These are phyloP conservation scores for Lucilia cuprina DNA, from an alignment of 1,140 invertebrate genomes.

Conservation along the genomic window DNA sequence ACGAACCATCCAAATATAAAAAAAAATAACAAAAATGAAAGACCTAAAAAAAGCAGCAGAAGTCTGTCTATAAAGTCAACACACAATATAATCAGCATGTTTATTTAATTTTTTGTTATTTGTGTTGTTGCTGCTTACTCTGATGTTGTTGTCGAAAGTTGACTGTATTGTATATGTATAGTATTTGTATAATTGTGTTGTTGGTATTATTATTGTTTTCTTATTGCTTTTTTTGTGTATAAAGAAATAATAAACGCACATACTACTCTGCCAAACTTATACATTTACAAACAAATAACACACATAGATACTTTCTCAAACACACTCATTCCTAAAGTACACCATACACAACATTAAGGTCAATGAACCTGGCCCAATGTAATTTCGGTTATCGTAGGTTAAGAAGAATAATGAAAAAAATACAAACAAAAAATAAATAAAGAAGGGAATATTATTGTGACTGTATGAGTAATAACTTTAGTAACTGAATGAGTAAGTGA, in stretches of 20 bases:
- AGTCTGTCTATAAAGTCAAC: not conserved
- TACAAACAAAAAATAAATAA: slow-evolving; percentile 11
- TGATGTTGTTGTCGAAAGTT: not conserved
- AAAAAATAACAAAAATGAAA: not conserved
- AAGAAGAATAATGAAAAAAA: slow-evolving; percentile 5
- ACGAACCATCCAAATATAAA: not conserved
- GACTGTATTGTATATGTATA: not conserved
- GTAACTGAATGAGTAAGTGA: not conserved
- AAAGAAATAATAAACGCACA: not conserved
- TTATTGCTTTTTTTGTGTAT: not conserved
- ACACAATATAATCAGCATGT: not conserved
- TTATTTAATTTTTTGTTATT: not conserved
- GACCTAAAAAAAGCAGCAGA: not conserved
- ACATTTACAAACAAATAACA: not conserved
- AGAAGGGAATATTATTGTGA: not conserved
- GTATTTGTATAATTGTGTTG: not conserved
- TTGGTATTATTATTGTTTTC: not conserved
- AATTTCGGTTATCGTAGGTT: slow-evolving; percentile 37
- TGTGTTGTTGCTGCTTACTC: not conserved
- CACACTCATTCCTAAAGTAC: not conserved
- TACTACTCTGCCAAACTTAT: not conserved
- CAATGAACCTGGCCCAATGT: slow-evolving; percentile 35
- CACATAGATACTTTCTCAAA: not conserved
- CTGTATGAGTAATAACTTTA: not conserved
- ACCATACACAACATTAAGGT: slow-evolving; percentile 25